Conservation (phyloP, 1,140 invertebrate genomes). For the Subanguina moxae region DNA sequence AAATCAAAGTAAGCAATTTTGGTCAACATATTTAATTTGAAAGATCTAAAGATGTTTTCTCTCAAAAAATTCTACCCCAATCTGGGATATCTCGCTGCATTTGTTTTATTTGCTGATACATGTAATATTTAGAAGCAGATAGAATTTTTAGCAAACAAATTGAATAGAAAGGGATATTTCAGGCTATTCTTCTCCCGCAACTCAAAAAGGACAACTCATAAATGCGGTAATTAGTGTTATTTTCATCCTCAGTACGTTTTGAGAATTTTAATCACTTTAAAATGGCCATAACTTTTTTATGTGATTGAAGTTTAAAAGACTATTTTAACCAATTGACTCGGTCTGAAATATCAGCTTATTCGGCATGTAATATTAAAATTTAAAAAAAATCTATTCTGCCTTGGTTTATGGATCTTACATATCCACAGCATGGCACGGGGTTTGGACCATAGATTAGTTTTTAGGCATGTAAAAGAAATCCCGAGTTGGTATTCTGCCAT, state of each 20-base stretch:
- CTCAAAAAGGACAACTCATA: not conserved
- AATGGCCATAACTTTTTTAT: not conserved
- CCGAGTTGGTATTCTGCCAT: slow-evolving; percentile 9
- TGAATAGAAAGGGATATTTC: not conserved
- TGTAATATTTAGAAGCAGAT: not conserved
- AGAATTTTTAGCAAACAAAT: not conserved
- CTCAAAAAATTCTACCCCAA: not conserved
- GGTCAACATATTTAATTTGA: not conserved
- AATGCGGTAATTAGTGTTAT: not conserved
- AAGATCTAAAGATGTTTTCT: not conserved
- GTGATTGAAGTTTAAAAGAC: too few relatives aligned
- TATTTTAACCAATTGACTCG: too few relatives aligned
- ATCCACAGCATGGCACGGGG: too few relatives aligned
- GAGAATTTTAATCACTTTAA: too few relatives aligned
- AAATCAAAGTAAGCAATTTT: not conserved
- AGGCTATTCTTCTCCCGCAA: not conserved
- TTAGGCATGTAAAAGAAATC: slow-evolving; percentile 15
- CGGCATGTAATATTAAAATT: too few relatives aligned
- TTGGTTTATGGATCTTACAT: too few relatives aligned
- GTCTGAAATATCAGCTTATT: too few relatives aligned
- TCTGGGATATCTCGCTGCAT: not conserved
- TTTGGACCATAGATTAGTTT: not conserved
- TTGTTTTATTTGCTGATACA: not conserved
- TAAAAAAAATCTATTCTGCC: too few relatives aligned
- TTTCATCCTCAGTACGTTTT: not conserved